Base-by-base conservation (phyloP, 2,113 vertebrate genomes). In the Corvus hawaiiensis region DNA sequence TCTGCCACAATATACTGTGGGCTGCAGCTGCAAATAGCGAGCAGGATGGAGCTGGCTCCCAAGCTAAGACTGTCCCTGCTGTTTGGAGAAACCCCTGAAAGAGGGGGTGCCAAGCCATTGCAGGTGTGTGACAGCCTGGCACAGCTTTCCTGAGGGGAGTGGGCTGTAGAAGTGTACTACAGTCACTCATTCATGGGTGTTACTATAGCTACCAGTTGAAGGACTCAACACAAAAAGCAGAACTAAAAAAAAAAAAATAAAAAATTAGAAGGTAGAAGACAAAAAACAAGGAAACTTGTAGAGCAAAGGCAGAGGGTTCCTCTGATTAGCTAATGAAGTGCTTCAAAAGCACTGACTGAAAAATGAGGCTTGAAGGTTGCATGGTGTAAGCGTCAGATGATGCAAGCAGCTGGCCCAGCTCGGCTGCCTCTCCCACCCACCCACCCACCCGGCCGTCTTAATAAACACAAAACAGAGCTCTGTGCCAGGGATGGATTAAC, bases 131-230 rank as follows among this genome's bases (percentile, higher is more conserved):
- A 90, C 80, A 85, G 90, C 78, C 84, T 52, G 3, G 89, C 59
- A 62, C 84, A 85, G 72, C 84, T 80, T 33, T 85, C 14, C 56
- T 2, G 41, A 35, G 87, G 67, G 86, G 87, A 85, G 88, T 4
- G 33, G 83, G 85, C 84, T 51, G 8, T 6, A 32, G 46, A 11
- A 3, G 49, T 59, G 77, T 32, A 28, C 83, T n/a, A 66, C 63
- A 90, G 73, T 33, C 89, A 46, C 62, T 83, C 92, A 51, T 66
- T 87, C 92, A 83, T 4, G 11, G 66, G 66, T 64, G 95, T 94
- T 96, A 92, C 96, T 92, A 96, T 93, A 92, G 96, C 91, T 95
- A 94, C 96, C 92, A 28, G 41, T 10, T 80, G 92, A 94, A 89
- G 94, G 86, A 73, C 86, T 79, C 58, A 17, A 84, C 16, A 46